These are phyloP conservation scores for Chymomyza amoena DNA, from an alignment of 2,888 invertebrate genomes.

Conservation along the genomic window DNA sequence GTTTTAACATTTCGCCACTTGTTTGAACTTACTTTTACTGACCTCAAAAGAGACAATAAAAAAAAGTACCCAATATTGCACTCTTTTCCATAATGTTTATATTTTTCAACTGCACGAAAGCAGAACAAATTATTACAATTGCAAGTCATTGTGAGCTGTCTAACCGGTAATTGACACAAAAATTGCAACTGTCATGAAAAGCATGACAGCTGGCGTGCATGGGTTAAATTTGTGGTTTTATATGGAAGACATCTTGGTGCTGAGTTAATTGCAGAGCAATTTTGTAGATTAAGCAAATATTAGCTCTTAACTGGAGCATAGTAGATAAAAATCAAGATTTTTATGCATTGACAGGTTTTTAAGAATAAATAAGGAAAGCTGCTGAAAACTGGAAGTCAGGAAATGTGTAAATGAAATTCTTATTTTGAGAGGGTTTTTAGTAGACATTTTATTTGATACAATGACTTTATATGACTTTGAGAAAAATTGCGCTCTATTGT, in stretches of 20 bases:
- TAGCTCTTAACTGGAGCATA: neutral
- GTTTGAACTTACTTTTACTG: slow-evolving; percentile 54
- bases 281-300: neutral
- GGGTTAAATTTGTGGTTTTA: no score
- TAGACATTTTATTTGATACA: no score
- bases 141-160: slow-evolving; percentile 9
- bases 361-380: no score
- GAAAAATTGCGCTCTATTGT: no score
- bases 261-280: neutral
- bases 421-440: no score
- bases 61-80: neutral
- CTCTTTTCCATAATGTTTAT: neutral
- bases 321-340: neutral
- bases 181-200: slow-evolving; percentile 22
- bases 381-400: neutral
- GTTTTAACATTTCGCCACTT: neutral
- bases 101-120: slow-evolving; percentile 46
- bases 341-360: neutral
- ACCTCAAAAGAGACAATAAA: slow-evolving; percentile 45
- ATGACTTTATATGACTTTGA: no score
- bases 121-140: slow-evolving; percentile 61
- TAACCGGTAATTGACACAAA: slow-evolving; percentile 21
- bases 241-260: no score
- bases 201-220: neutral
- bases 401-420: neutral